Base-by-base conservation (phyloP, 1,140 invertebrate genomes). In the Zaprionus vittiger region DNA sequence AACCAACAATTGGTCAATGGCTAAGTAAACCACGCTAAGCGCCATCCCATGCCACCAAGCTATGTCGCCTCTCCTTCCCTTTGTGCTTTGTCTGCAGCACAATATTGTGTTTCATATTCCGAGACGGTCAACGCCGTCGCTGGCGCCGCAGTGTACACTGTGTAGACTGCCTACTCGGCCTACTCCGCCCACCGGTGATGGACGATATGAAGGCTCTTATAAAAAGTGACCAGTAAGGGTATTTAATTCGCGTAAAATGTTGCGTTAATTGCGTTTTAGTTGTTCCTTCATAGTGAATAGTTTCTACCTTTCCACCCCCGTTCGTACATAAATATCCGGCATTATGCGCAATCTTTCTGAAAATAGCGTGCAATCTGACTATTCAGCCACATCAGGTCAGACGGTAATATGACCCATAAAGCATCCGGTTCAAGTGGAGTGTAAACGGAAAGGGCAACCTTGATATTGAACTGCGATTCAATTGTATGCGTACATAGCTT, bases 241-340 rank as follows among this genome's bases (percentile, higher is more conserved):
- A 70, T 73, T 83, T 84, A 87, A 87, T 80, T 83, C 68, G 41
- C 57, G 56, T 80, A 77, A 86, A 80, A 79, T 56, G 74, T 38
- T 65, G 74, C 65, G 68, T 66, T 84, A 87, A 90, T 89, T 90
- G 81, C 75, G 79, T 89, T 90, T 84, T 74, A 90, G 75, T 90
- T 71, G 44, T 60, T 65, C 14, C 44, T 38, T 60, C n/a, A 52
- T 55, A 41, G 28, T 34, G 59, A 28, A 31, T 2, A 47, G 22
- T n/a, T 65, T 12, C 37, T 65, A 52, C 49, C 62, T 63, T 31
- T 38, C 49, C 47, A 20, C 11, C 20, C 26, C 59, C 22, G 28
- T 49, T 56, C 41, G 41, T 47, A 47, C 7, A 47, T 17, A 47
- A 47, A 55, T 64, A 81, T 57, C 52, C 52, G 44, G 28, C 65